A percentile compares a stretch with the other conserved stretches of the same genome.
phyloP scores from a whole-genome alignment of 53 echinoderm and acorn worm genomes.

The Patiria pectinifera region DNA sequence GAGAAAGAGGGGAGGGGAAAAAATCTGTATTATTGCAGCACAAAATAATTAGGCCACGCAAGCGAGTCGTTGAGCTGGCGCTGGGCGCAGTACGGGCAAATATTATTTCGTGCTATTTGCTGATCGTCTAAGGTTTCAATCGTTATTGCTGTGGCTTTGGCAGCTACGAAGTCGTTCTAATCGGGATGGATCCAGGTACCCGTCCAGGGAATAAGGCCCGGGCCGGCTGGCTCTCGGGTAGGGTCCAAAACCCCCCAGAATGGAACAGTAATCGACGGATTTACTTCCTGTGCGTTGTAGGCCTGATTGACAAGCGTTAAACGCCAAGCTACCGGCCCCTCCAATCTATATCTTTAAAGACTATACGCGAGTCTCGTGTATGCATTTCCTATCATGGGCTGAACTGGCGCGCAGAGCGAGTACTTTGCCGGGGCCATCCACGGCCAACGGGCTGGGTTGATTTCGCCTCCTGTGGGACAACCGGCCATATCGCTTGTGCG shows the following conservation, averaged over 20 bases:
- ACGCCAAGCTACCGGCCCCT: conserved; percentile 29
- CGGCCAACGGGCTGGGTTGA: conserved; percentile 39
- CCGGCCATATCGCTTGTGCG: conserved; percentile 48
- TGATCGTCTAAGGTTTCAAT: conserved; percentile 75
- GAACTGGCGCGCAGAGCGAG: conserved; percentile 24
- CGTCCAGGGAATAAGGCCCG: conserved; percentile 57
- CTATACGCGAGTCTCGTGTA: conserved; percentile 30
- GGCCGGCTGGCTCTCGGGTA: conserved; percentile 53
- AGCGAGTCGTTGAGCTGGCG: conserved; percentile 63
- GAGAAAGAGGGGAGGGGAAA: not conserved
- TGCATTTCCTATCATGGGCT: conserved; percentile 58
- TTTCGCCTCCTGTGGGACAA: conserved; percentile 42
- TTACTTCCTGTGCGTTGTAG: conserved; percentile 42
- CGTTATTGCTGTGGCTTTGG: conserved; percentile 72
- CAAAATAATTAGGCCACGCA: conserved; percentile 70
- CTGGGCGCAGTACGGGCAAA: conserved; percentile 67
- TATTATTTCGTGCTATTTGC: conserved; percentile 90
- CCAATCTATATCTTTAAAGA: conserved; percentile 40
- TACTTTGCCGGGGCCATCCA: conserved; percentile 32
- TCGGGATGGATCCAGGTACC: conserved; percentile 42
- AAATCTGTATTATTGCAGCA: conserved; percentile 68
- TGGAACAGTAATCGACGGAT: conserved; percentile 67
- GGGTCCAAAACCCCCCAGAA: conserved; percentile 54
- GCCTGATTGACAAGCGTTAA: conserved; percentile 69
- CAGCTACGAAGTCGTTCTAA: conserved; percentile 53